Evolutionary conservation across 2,113 vertebrate genomes (phyloP).

Genomic region (Smithornis capensis): DNA sequence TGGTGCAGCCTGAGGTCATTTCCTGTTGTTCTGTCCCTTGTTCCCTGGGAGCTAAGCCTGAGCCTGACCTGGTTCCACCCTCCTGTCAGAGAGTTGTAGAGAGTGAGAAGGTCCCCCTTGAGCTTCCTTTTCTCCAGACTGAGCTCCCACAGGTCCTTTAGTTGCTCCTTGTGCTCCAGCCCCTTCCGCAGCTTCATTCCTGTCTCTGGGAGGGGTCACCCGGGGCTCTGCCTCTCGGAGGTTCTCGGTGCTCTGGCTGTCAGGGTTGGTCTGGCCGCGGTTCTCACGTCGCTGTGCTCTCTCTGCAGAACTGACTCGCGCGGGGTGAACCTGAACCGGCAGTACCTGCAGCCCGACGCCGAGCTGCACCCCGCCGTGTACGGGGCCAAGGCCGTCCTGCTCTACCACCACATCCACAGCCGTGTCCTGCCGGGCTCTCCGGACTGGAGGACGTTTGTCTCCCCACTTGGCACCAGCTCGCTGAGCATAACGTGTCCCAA

Average conservation of each 20-base stretch:
- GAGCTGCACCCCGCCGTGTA: conserved; percentile 92
- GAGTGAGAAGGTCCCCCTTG: background rate
- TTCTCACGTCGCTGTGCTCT: background rate
- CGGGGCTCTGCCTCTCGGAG: background rate
- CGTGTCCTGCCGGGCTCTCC: conserved; percentile 52
- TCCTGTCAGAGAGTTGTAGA: background rate
- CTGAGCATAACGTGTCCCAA: conserved; percentile 62
- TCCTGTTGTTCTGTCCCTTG: background rate
- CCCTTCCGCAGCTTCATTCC: background rate
- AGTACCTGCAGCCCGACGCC: conserved; percentile 89
- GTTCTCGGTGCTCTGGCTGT: accelerated
- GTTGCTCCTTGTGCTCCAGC: background rate
- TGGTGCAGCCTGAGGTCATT: background rate
- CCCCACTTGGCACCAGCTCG: conserved; percentile 26
- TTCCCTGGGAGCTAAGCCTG: background rate
- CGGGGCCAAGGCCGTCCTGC: conserved; percentile 87
- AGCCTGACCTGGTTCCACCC: no score
- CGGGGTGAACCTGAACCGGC: conserved; percentile 94
- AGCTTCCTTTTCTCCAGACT: background rate
- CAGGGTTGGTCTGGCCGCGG: background rate
- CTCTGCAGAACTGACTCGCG: conserved; percentile 87
- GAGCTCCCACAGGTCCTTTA: background rate
- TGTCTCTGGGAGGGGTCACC: accelerated
- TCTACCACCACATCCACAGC: conserved; percentile 91
- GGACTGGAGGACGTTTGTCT: conserved; percentile 48